A percentile compares a stretch with the other conserved stretches of the same genome.
phyloP scores from a whole-genome alignment of 2,888 invertebrate species.

The Cabera pusaria region DNA sequence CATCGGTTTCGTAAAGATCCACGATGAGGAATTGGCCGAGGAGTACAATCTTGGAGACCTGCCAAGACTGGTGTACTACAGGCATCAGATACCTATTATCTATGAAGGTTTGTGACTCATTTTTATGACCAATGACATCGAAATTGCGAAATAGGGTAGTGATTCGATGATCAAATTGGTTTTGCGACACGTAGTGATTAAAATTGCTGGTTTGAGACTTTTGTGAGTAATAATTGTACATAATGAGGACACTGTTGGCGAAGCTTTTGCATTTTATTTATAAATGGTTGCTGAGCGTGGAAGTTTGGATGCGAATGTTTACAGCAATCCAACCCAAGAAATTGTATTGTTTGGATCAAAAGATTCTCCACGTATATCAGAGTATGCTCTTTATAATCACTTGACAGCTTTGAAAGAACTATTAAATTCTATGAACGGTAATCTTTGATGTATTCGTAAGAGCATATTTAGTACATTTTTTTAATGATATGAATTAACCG shows the following conservation, averaged over 20 bases:
- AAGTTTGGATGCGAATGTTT: slow-evolving; percentile 11
- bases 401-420: too few relatives aligned
- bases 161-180: slow-evolving; percentile 38
- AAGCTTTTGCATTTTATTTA: slow-evolving; percentile 28
- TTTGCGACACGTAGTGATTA: slow-evolving; percentile 32
- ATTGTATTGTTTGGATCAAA: too few relatives aligned
- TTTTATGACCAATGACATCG: slow-evolving; percentile 53
- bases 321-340: too few relatives aligned
- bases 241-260: slow-evolving; percentile 29
- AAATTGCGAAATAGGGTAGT: slow-evolving; percentile 47
- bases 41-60: slow-evolving; percentile 95
- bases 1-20: slow-evolving; percentile 97
- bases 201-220: slow-evolving; percentile 34
- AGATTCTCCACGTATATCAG: too few relatives aligned
- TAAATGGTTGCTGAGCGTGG: slow-evolving; percentile 24
- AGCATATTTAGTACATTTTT: slow-evolving; percentile 2
- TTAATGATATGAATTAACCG: too few relatives aligned
- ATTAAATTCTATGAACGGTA: too few relatives aligned
- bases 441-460: background rate
- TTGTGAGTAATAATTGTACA: slow-evolving; percentile 27
- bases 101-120: slow-evolving; percentile 90
- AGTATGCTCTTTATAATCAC: too few relatives aligned
- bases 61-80: slow-evolving; percentile 95
- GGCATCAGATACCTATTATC: slow-evolving; percentile 96
- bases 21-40: slow-evolving; percentile 94